Percentiles rank a stretch among this genome's conserved stretches.
These are phyloP conservation scores for Cantharis nigra DNA, from an alignment of 2,888 invertebrate species.

Conservation along the genomic window DNA sequence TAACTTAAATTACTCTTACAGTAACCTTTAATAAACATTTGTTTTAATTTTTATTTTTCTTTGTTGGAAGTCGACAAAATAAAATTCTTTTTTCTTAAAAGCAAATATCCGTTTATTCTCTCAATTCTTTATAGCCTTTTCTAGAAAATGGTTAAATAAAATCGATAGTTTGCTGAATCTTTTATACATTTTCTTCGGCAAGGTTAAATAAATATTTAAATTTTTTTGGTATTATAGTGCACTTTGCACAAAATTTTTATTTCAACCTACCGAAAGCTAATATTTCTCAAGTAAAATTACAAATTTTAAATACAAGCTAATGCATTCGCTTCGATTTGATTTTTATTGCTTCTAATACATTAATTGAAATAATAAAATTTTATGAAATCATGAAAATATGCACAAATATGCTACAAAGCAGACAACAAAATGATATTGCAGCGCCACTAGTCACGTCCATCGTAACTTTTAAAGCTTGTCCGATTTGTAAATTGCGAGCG, in stretches of 20 bases:
- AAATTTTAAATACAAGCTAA: background rate
- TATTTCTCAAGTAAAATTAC: background rate
- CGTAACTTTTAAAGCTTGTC: background rate
- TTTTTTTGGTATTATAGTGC: background rate
- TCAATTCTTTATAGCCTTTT: background rate
- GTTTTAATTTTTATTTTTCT: background rate
- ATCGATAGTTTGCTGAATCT: background rate
- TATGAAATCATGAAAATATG: background rate
- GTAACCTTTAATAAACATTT: background rate
- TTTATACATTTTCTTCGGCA: background rate
- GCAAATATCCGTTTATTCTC: background rate
- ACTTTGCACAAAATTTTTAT: background rate
- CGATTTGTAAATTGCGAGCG: background rate
- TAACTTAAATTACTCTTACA: background rate
- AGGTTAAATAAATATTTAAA: background rate
- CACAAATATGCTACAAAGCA: background rate
- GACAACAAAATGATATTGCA: background rate
- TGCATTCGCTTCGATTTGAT: background rate
- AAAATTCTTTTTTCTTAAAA: background rate
- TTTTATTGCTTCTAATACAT: background rate
- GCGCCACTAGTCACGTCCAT: background rate
- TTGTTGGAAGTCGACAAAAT: background rate
- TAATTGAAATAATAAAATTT: background rate
- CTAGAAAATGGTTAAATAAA: background rate
- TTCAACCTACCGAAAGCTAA: background rate